Evolutionary conservation across 2,113 vertebrate genomes (phyloP), one percentile per base, ranked within the genome.

Genomic region (Lamprologus callipterus): DNA sequence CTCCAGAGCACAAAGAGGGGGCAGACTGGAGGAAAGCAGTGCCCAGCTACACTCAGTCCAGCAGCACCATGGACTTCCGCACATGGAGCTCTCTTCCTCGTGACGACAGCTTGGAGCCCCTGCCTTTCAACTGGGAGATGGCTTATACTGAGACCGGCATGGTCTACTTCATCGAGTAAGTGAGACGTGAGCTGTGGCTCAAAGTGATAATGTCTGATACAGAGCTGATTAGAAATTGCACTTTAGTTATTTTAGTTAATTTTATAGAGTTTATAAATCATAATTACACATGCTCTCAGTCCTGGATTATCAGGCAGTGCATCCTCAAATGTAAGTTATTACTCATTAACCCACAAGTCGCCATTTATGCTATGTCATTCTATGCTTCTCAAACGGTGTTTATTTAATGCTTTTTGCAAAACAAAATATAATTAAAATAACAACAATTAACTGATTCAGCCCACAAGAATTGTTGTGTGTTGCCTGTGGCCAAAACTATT

Each of bases 121-220:
- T 99, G 86, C 98, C 98, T 45, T 96, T 96, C 89, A 98, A 98
- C 96, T 99, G 98, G 98, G 98, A 99, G 94, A 99, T 99, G 98
- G 98, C 98, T 92, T 99, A 99, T 96, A 99, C 98, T 0, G 98
- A 99, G 93, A 97, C 98, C 0, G 98, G 98, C 91, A 99, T 99
- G 98, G 97, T 99, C 95, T 99, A 99, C 96, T 99, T 99, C 96
- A 99, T 99, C 9, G 98, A 99, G 98, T 99, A 96, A 99, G 98
- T 96, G 57, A 47, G 49, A 89, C 58, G 9, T 23, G 23, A 55
- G 12, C 4, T 28, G n/a, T 3, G 6, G 16, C 45, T 60, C 75
- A 17, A 65, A 13, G 35, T 53, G 54, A 58, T 16, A 17, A 37
- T 83, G 63, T 68, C 63, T 68, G 33, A 65, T 80, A 37, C 31